Evolutionary conservation across 1,140 invertebrate genomes (phyloP).

Genomic region (Asobara japonica): DNA sequence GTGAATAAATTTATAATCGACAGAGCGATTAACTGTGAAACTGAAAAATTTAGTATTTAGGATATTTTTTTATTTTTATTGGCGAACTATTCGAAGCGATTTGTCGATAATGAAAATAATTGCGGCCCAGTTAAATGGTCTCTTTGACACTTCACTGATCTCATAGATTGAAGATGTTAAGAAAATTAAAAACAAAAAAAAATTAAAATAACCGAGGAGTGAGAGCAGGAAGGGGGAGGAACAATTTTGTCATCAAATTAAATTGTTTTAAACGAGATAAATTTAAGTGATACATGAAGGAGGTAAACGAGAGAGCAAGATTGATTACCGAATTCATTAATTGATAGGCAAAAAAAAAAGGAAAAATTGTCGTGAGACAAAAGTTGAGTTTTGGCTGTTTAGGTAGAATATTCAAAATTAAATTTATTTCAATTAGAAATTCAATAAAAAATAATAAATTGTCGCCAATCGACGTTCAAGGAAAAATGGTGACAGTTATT

Average conservation of each 20-base stretch:
- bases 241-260: constrained; percentile 11
- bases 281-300: constrained; percentile 23
- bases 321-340: constrained; percentile 18
- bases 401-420: background rate
- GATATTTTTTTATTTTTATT: constrained; percentile 30
- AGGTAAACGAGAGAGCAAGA: constrained; percentile 26
- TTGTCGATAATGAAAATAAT: constrained; percentile 34
- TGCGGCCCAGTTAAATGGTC: constrained; percentile 24
- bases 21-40: background rate
- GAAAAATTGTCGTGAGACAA: no score
- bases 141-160: constrained; percentile 42
- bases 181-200: no score
- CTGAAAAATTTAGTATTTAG: background rate
- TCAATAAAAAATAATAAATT: constrained; percentile 5
- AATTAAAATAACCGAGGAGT: no score
- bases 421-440: constrained; percentile 1
- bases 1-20: constrained; percentile 7
- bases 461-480: background rate
- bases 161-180: constrained; percentile 45
- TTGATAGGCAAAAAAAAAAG: constrained; percentile 12
- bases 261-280: constrained; percentile 28
- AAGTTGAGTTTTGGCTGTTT: background rate
- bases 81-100: constrained; percentile 34
- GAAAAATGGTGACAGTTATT: background rate
- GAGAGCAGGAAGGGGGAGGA: constrained; percentile 27